phyloP scores from a whole-genome alignment of 2,888 invertebrate genomes.

The Ophonus ardosiacus region DNA sequence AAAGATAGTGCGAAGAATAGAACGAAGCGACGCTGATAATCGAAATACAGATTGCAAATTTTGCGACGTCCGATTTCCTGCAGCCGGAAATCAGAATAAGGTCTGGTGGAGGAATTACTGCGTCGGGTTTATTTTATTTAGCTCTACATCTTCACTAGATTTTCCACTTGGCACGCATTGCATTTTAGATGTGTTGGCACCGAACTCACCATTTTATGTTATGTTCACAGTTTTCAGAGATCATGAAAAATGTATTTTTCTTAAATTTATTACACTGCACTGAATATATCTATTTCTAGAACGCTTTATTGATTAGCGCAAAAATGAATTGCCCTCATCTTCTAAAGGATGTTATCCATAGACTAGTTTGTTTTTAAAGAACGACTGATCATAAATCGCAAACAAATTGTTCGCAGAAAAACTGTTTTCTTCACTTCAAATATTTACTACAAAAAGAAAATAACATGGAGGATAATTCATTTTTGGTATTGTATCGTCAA shows the following conservation, averaged over 20 bases:
- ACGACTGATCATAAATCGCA: too few species aligned
- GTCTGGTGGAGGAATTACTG: conserved; percentile 48
- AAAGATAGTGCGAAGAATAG: conserved; percentile 37
- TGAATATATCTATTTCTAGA: conserved; percentile 27
- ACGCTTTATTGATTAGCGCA: not conserved
- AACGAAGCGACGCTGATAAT: conserved; percentile 46
- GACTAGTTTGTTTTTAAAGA: too few species aligned
- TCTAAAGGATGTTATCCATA: not conserved
- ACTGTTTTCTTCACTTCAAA: too few species aligned
- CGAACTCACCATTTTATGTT: not conserved
- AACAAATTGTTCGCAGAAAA: too few species aligned
- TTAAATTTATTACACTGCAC: not conserved
- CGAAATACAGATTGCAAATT: conserved; percentile 61
- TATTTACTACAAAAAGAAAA: too few species aligned
- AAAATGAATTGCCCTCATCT: not conserved
- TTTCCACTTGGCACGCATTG: conserved; percentile 1
- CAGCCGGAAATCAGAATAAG: conserved; percentile 56
- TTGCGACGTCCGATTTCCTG: conserved; percentile 55
- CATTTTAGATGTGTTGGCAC: not conserved
- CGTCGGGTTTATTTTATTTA: conserved; percentile 52
- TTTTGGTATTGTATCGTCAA: too few species aligned
- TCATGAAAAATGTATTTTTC: conserved; percentile 7
- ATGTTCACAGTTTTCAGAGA: not conserved
- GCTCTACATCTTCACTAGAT: not conserved
- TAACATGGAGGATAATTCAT: too few species aligned